Conservation (phyloP, 2,888 invertebrate species). For the Xestia xanthographa region DNA sequence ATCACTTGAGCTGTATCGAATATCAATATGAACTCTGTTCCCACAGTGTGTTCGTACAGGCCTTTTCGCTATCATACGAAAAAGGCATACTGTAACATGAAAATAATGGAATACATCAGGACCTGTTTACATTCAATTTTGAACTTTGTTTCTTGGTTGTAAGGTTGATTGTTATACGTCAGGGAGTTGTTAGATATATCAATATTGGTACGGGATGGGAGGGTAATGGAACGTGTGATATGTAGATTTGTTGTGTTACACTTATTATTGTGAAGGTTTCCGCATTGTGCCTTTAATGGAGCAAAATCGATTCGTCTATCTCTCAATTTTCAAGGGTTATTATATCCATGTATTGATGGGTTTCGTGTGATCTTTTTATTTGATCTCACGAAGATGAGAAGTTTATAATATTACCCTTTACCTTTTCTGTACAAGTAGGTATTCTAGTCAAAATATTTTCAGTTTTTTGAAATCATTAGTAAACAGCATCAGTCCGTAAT, state of each 20-base stretch:
- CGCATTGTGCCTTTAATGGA: slow-evolving; percentile 75
- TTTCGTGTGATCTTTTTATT: slow-evolving; percentile 56
- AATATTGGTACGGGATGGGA: slow-evolving; percentile 71
- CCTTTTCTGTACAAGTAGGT: not conserved
- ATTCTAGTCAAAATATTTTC: not conserved
- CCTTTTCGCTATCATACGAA: slow-evolving; percentile 60
- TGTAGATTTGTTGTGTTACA: slow-evolving; percentile 81
- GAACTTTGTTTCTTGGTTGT: slow-evolving; percentile 31
- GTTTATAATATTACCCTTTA: slow-evolving; percentile 8
- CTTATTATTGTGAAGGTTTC: slow-evolving; percentile 77
- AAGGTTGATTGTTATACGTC: slow-evolving; percentile 37
- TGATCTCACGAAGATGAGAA: slow-evolving; percentile 7
- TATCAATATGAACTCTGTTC: slow-evolving; percentile 62
- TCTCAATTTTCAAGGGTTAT: slow-evolving; percentile 67
- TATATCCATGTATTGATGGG: slow-evolving; percentile 59
- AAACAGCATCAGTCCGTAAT: not conserved
- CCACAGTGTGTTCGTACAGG: slow-evolving; percentile 56
- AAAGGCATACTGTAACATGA: slow-evolving; percentile 59
- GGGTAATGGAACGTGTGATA: slow-evolving; percentile 84
- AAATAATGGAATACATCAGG: slow-evolving; percentile 52
- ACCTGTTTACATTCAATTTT: slow-evolving; percentile 39
- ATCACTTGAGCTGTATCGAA: slow-evolving; percentile 66
- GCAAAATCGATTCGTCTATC: slow-evolving; percentile 75
- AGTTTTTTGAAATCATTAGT: not conserved
- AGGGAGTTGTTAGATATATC: slow-evolving; percentile 23